These are phyloP conservation scores for Xanthia togata DNA, from an alignment of 2,888 invertebrate species.

Conservation along the genomic window DNA sequence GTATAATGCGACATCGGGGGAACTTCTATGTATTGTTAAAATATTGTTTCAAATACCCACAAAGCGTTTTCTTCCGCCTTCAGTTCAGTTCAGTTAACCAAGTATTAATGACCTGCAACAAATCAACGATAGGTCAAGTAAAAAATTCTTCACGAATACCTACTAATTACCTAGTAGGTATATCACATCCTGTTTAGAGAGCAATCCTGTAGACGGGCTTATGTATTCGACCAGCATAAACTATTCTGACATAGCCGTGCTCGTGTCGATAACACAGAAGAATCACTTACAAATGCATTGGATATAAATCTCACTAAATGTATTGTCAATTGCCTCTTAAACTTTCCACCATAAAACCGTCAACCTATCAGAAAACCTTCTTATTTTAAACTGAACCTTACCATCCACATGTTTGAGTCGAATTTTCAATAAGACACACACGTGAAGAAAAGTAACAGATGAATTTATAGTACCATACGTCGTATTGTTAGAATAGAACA, in stretches of 20 bases:
- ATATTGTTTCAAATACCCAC: neutral
- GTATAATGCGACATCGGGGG: neutral
- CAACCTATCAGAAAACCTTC: conserved; percentile 8
- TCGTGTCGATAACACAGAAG: neutral
- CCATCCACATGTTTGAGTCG: neutral
- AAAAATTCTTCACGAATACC: neutral
- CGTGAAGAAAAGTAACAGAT: conserved; percentile 50
- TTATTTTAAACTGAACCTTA: conserved; percentile 37
- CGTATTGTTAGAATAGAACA: conserved; percentile 59
- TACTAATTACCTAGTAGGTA: neutral
- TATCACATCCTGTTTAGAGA: neutral
- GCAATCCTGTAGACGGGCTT: neutral
- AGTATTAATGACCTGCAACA: neutral
- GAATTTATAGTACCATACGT: conserved; percentile 51
- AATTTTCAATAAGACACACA: neutral
- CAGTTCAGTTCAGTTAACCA: neutral
- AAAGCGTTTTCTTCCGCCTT: neutral
- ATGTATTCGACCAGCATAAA: neutral
- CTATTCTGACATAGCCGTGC: neutral
- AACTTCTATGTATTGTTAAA: neutral
- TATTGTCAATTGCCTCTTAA: conserved; percentile 36
- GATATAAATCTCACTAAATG: conserved; percentile 35
- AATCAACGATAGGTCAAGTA: neutral
- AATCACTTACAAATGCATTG: conserved; percentile 35
- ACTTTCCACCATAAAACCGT: conserved; percentile 61